Evolutionary conservation across 2,113 vertebrate species (phyloP), one percentile per base, ranked within the genome.

Genomic region (Vulpes vulpes): DNA sequence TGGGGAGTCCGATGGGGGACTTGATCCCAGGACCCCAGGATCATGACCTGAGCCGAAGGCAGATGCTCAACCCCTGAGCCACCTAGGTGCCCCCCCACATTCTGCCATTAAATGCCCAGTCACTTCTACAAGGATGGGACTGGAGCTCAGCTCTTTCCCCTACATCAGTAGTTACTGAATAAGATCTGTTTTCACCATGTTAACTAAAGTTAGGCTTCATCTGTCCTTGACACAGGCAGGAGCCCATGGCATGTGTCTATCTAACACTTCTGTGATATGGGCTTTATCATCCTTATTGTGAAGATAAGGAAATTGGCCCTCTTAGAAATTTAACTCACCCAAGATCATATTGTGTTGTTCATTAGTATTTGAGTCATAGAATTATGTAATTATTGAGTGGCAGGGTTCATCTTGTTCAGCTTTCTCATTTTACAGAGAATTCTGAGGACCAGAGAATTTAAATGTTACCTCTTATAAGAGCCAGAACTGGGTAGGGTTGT

Each of bases 291-390:
- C 43, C 38, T 91, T 79, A 79, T 85, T 92, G 94, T 82, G 89
- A 89, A 97, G 67, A 87, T 79, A 73, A 93, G n/a, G 43, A 91
- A 86, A 89, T 49, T 38, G 79, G 96, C 89, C 8, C 1, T 57
- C 49, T 11, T 79, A 84, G 69, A 96, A 69, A 90, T 96, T 38
- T 89, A 79, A 65, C 38, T 80, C 71, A 12, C 73, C 55, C 38
- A 94, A 10, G 27, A 65, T 79, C 74, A 92, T 10, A 51, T 55
- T 65, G 27, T 23, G 11, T 20, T 90, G n/a, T 35, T 92, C 69
- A 43, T 82, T 89, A 80, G 82, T 43, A n/a, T 62, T 62, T 97
- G 92, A 96, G 83, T 92, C 92, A 94, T 23, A 69, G 73, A 89
- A 62, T 89, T 83, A 86, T 16, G 23, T 64, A 89, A 86, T 83